Conservation (phyloP, 2,888 invertebrate genomes). For the Thymelicus acteon region DNA sequence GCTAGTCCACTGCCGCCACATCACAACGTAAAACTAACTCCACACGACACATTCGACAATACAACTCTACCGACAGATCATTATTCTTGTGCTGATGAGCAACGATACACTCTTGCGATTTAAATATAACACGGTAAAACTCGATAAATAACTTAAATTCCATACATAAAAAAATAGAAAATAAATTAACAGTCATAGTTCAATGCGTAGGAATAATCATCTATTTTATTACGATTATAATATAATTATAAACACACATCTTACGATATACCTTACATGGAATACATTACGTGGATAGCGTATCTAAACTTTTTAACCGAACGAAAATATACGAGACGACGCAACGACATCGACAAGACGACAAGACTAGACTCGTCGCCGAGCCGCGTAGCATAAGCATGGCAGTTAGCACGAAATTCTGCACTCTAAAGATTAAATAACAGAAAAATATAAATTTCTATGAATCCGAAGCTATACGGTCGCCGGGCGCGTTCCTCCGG, state of each 20-base stretch:
- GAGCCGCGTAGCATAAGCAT: slow-evolving; percentile 79
- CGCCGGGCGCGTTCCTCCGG: slow-evolving; percentile 44
- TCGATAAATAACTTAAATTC: slow-evolving; percentile 81
- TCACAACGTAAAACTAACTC: slow-evolving; percentile 46
- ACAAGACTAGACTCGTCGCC: slow-evolving; percentile 67
- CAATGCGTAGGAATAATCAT: slow-evolving; percentile 75
- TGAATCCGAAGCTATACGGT: slow-evolving; percentile 63
- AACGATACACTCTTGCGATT: slow-evolving; percentile 56
- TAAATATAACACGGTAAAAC: slow-evolving; percentile 67
- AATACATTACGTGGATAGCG: slow-evolving; percentile 77
- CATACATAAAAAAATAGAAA: slow-evolving; percentile 66
- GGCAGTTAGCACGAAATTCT: slow-evolving; percentile 81
- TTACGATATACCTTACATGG: slow-evolving; percentile 77
- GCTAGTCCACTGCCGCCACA: not conserved
- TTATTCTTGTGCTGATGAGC: slow-evolving; percentile 58
- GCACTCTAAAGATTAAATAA: slow-evolving; percentile 78
- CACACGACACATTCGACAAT: slow-evolving; percentile 62
- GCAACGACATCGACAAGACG: slow-evolving; percentile 51
- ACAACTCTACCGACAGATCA: slow-evolving; percentile 68
- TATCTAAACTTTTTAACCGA: slow-evolving; percentile 59
- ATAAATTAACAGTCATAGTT: slow-evolving; percentile 83
- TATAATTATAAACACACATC: slow-evolving; percentile 75
- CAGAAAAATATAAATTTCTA: slow-evolving; percentile 68
- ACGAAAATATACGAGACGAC: slow-evolving; percentile 58
- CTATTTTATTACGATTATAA: slow-evolving; percentile 64